Evolutionary conservation across 1,140 invertebrate genomes (phyloP).

Genomic region (Drosophila chauvacae): DNA sequence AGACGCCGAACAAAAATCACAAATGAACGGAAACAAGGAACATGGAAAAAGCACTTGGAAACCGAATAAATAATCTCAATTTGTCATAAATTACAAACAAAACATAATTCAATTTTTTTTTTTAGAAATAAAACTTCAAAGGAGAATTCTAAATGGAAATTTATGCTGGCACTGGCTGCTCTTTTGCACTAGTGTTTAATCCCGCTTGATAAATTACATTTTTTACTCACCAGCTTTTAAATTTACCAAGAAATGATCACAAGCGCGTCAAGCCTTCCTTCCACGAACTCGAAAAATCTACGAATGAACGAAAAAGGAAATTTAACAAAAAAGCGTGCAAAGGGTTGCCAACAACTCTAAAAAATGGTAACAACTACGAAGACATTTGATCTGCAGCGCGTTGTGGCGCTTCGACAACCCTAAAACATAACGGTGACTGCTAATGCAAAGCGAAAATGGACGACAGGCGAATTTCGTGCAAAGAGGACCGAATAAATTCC

Average conservation of each 20-base stretch:
- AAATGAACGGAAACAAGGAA: background rate
- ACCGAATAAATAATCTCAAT: background rate
- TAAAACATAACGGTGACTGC: constrained; percentile 45
- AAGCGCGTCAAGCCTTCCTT: background rate
- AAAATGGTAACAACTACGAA: too few relatives aligned
- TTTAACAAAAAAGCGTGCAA: background rate
- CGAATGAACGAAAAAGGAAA: background rate
- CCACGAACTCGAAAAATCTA: background rate
- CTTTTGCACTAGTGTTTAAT: background rate
- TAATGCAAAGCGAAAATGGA: constrained; percentile 13
- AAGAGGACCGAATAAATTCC: background rate
- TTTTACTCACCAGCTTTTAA: background rate
- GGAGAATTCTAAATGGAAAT: background rate
- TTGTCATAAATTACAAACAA: background rate
- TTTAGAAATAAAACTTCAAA: too few relatives aligned
- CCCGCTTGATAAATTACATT: background rate
- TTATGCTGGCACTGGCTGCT: background rate
- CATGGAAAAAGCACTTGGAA: background rate
- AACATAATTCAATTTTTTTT: too few relatives aligned
- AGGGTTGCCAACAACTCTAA: constrained; percentile 5
- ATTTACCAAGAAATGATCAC: background rate
- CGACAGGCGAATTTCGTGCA: background rate
- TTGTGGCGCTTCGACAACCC: constrained; percentile 12
- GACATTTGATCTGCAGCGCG: background rate
- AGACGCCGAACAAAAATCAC: background rate